These are phyloP conservation scores for Geotrypetes seraphini DNA, from an alignment of 2,797 vertebrate genomes.

Conservation along the genomic window DNA sequence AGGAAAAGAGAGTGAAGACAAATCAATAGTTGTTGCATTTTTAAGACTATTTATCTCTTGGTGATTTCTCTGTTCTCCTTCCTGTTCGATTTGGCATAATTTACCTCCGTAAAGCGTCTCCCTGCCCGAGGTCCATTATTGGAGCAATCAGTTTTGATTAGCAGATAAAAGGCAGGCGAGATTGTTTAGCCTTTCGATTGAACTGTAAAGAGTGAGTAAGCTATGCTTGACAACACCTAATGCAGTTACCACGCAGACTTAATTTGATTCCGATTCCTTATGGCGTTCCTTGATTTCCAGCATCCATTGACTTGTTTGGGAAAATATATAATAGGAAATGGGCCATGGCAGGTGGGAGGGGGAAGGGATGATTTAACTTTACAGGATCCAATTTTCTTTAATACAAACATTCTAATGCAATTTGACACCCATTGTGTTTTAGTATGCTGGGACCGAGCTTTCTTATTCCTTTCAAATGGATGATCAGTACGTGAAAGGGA, in stretches of 20 bases:
- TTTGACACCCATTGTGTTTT: constrained; percentile 76
- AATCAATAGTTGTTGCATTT: constrained; percentile 47
- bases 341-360: constrained; percentile 43
- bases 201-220: constrained; percentile 64
- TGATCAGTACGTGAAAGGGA: constrained; percentile 51
- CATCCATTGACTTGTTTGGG: constrained; percentile 79
- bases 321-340: constrained; percentile 69
- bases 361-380: constrained; percentile 70
- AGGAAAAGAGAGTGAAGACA: constrained; percentile 51
- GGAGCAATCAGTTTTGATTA: constrained; percentile 53
- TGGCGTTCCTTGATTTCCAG: constrained; percentile 52
- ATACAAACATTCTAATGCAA: constrained; percentile 89
- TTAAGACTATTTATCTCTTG: constrained; percentile 47
- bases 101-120: constrained; percentile 52
- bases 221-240: constrained; percentile 62
- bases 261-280: constrained; percentile 82
- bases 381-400: constrained; percentile 89
- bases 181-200: constrained; percentile 52
- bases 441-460: constrained; percentile 35
- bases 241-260: constrained; percentile 75
- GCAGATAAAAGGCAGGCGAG: constrained; percentile 53
- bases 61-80: constrained; percentile 46
- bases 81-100: constrained; percentile 49
- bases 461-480: constrained; percentile 52
- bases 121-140: constrained; percentile 43